Conservation (phyloP, 1,140 invertebrate species). For the Zeugodacus cucurbitae region DNA sequence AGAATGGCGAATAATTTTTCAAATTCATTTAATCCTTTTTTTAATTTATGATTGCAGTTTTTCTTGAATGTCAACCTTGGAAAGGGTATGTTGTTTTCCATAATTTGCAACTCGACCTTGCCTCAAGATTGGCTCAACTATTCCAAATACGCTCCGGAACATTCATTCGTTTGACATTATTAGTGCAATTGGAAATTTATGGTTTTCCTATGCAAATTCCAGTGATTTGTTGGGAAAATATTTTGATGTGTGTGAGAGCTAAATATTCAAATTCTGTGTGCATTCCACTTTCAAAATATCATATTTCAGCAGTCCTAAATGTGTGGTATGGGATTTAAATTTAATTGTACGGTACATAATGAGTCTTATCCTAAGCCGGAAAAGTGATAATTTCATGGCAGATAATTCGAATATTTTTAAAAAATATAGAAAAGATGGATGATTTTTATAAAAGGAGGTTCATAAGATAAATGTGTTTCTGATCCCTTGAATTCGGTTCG, state of each 20-base stretch:
- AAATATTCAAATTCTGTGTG: neutral
- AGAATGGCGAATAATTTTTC: neutral
- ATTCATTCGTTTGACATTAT: neutral
- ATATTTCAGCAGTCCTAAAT: neutral
- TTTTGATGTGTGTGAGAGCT: neutral
- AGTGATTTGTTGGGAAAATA: conserved; percentile 31
- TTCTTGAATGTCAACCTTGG: neutral
- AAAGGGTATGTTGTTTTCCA: neutral
- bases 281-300: neutral
- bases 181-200: conserved; percentile 1
- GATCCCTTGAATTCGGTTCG: no score
- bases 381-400: neutral
- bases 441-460: no score
- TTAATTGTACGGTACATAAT: neutral
- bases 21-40: neutral
- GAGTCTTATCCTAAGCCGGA: neutral
- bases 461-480: no score
- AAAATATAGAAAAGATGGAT: neutral
- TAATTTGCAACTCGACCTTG: neutral
- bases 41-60: neutral
- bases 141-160: neutral
- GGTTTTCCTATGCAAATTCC: neutral
- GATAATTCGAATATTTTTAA: neutral
- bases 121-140: neutral
- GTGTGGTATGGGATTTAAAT: neutral